phyloP scores from a whole-genome alignment of 2,797 vertebrate species.

The Taenioides sp. region DNA sequence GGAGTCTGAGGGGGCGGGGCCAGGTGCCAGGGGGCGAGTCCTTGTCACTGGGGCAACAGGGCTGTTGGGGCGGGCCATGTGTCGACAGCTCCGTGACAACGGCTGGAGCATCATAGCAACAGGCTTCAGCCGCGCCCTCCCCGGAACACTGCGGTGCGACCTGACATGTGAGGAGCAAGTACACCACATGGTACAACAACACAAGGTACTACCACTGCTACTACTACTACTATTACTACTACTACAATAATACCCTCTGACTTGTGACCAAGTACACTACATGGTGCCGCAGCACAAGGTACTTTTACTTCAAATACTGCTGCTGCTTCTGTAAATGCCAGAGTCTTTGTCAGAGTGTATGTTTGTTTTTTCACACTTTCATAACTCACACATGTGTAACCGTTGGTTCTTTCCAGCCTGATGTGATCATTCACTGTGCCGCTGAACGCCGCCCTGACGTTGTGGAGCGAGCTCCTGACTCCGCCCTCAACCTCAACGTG shows the following conservation, averaged over 20 bases:
- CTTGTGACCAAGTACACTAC: too few species aligned
- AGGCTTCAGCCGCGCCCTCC: constrained; percentile 86
- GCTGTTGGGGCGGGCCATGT: constrained; percentile 89
- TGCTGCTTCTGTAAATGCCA: too few species aligned
- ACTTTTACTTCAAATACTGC: too few species aligned
- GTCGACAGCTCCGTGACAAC: constrained; percentile 85
- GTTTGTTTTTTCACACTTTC: too few species aligned
- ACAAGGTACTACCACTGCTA: constrained; percentile 77
- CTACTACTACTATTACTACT: not conserved
- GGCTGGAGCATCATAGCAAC: constrained; percentile 86
- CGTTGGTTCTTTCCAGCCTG: constrained; percentile 77
- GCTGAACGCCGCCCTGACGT: constrained; percentile 94
- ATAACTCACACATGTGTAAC: too few species aligned
- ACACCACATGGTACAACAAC: constrained; percentile 80
- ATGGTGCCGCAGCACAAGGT: too few species aligned
- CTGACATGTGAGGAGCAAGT: constrained; percentile 86
- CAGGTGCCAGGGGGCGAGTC: constrained; percentile 63
- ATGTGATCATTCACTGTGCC: constrained; percentile 93
- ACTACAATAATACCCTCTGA: too few species aligned
- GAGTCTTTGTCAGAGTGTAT: too few species aligned
- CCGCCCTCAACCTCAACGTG: constrained; percentile 89
- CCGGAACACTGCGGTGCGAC: constrained; percentile 86
- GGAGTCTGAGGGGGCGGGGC: constrained; percentile 77
- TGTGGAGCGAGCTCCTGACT: constrained; percentile 88
- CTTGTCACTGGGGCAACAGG: constrained; percentile 93